Evolutionary conservation across 2,888 invertebrate species (phyloP).

Genomic region (Automeris io): DNA sequence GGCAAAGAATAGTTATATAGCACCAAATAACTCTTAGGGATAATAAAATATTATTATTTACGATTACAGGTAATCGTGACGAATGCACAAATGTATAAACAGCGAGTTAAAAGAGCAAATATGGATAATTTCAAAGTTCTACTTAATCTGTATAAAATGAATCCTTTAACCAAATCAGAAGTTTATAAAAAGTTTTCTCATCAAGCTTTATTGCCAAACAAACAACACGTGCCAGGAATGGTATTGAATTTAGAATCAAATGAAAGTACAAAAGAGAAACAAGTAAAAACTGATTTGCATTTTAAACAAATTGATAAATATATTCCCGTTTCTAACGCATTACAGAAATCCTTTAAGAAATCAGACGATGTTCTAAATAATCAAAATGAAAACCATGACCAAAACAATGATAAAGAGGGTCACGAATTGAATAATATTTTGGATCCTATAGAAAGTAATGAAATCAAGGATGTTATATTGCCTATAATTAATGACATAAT

Average conservation of each 20-base stretch:
- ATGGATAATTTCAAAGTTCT: conserved; percentile 44
- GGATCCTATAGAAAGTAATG: conserved; percentile 20
- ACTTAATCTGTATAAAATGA: conserved; percentile 50
- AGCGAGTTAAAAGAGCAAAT: conserved; percentile 13
- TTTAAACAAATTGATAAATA: conserved; percentile 33
- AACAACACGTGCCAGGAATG: conserved; percentile 15
- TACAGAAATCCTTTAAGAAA: conserved; percentile 11
- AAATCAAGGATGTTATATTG: conserved; percentile 12
- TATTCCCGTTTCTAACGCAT: conserved; percentile 22
- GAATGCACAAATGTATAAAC: not conserved
- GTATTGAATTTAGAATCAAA: conserved; percentile 38
- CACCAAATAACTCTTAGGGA: too few species aligned
- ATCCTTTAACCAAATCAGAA: conserved; percentile 46
- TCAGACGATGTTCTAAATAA: conserved; percentile 16
- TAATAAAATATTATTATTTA: not conserved
- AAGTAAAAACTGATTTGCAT: conserved; percentile 21
- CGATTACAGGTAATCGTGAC: conserved; percentile 3
- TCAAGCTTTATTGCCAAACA: conserved; percentile 32
- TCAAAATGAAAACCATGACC: conserved; percentile 7
- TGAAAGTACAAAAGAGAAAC: conserved; percentile 37
- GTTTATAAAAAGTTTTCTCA: conserved; percentile 45
- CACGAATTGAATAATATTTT: conserved; percentile 15
- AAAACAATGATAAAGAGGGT: conserved; percentile 5
- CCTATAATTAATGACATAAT: conserved; percentile 13
- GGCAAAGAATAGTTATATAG: too few species aligned